Evolutionary conservation across 2,888 invertebrate species (phyloP).

Genomic region (Panopea generosa): DNA sequence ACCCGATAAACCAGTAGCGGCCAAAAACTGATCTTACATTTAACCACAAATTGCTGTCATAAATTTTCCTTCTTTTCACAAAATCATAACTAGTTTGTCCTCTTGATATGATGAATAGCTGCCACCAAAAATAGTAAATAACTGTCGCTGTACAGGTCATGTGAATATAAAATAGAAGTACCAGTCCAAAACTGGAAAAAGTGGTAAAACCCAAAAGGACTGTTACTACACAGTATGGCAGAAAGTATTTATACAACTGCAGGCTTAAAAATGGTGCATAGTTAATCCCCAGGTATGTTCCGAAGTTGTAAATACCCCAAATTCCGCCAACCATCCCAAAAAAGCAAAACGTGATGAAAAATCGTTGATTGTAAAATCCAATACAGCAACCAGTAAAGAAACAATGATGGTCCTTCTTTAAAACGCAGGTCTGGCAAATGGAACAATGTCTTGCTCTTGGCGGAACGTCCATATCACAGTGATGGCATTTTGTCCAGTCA

Average conservation of each 20-base stretch:
- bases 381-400: constrained; percentile 85
- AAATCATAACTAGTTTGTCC: constrained; percentile 81
- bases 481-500: constrained; percentile 71
- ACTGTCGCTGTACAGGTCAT: constrained; percentile 64
- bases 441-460: constrained; percentile 85
- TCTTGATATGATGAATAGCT: constrained; percentile 67
- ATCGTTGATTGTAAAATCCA: constrained; percentile 85
- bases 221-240: constrained; percentile 69
- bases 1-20: constrained; percentile 75
- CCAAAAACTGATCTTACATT: constrained; percentile 81
- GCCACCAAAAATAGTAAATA: constrained; percentile 74
- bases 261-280: constrained; percentile 68
- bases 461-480: constrained; percentile 73
- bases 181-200: constrained; percentile 55
- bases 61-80: constrained; percentile 71
- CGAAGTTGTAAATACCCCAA: constrained; percentile 64
- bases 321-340: constrained; percentile 70
- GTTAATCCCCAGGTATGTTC: constrained; percentile 65
- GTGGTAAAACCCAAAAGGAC: constrained; percentile 64
- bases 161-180: constrained; percentile 69
- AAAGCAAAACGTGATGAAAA: constrained; percentile 85
- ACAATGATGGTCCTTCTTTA: constrained; percentile 86
- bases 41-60: constrained; percentile 55
- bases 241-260: constrained; percentile 70
- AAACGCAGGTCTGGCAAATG: constrained; percentile 84